A percentile compares a stretch with the other conserved stretches of the same genome.
These are phyloP conservation scores for Mastacembelus armatus DNA, from an alignment of 2,797 vertebrate genomes.

Conservation along the genomic window DNA sequence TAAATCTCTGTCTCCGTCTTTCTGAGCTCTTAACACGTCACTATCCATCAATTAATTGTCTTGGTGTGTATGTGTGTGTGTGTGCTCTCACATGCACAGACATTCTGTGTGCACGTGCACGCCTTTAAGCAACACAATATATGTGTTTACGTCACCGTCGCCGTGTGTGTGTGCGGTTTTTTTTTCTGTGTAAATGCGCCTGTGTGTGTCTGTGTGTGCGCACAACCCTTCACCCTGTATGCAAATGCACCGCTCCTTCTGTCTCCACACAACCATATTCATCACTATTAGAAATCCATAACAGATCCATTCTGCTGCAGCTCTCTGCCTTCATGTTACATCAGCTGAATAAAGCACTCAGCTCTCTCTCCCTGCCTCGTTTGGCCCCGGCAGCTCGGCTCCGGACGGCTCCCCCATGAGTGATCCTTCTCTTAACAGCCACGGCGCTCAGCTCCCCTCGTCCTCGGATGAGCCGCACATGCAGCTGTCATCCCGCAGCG, in stretches of 20 bases:
- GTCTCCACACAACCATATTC: constrained; percentile 26
- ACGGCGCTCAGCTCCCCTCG: not conserved
- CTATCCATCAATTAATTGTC: not conserved
- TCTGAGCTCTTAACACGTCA: not conserved
- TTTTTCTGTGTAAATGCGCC: not conserved
- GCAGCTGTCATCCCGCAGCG: constrained; percentile 25
- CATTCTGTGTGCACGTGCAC: not conserved
- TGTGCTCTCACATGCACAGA: not conserved
- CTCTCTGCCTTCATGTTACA: constrained; percentile 21
- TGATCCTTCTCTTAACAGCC: constrained; percentile 4
- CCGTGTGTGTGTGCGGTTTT: not conserved
- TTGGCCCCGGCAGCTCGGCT: not conserved
- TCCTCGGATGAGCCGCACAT: constrained; percentile 1
- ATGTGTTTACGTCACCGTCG: constrained; percentile 1
- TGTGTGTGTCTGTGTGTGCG: constrained; percentile 3
- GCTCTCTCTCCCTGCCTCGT: not conserved
- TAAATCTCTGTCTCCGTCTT: no score
- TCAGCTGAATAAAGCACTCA: constrained; percentile 32
- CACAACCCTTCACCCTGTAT: constrained; percentile 9
- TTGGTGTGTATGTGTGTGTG: not conserved
- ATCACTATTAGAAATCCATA: constrained; percentile 54
- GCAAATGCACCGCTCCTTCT: constrained; percentile 22
- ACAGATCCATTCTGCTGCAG: constrained; percentile 30
- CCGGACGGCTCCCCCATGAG: constrained; percentile 1
- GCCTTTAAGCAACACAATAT: no score